Base-by-base conservation (phyloP, 1,140 invertebrate genomes). In the Centruroides vittatus region DNA sequence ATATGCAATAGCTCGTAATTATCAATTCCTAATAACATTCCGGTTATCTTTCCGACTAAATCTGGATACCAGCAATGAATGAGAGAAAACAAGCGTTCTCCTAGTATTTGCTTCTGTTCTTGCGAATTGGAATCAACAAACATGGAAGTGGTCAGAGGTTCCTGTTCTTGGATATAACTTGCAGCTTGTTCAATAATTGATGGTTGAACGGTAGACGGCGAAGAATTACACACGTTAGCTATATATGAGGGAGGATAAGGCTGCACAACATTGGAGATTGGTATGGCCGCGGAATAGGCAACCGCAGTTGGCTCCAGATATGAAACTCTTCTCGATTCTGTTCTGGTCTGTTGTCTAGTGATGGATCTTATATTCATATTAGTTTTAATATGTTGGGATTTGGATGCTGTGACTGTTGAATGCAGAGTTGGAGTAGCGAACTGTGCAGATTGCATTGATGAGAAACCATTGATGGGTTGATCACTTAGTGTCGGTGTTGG, bases 21-120 rank as follows among this genome's bases (percentile, higher is more conserved):
- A 77, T 99, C 96, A 71, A 99, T 99, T 75, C 99, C 96, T 65
- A 99, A 76, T 76, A 99, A 82, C 97, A 99, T 99, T 67, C 97
- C 97, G 68, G 97, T 99, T 69, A 99, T 98, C 77, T 99, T 99
- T 41, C 95, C 95, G 69, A 93, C 93, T 67, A 95, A 77, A 55
- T 88, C 82, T 2, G 90, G 83, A 76, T 97, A 90, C 87, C 97
- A 93, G 62, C 84, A 80, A 73, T 80, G 86, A 77, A 99, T 98
- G 56, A 98, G 80, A 11, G 96, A 96, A 85, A 95, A 99, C 12
- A 99, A 78, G 64, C 93, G 85, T 78, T 99, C 96, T 63, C 97
- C 96, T 59, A 99, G 78, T 87, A 99, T 97, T 78, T 99, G 95
- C 72, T 99, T 99, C 73, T 98, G 95, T 71, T 99, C 95, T 70